These are phyloP conservation scores for Leptopterna dolabrata DNA, from an alignment of 2,888 invertebrate genomes.

Conservation along the genomic window DNA sequence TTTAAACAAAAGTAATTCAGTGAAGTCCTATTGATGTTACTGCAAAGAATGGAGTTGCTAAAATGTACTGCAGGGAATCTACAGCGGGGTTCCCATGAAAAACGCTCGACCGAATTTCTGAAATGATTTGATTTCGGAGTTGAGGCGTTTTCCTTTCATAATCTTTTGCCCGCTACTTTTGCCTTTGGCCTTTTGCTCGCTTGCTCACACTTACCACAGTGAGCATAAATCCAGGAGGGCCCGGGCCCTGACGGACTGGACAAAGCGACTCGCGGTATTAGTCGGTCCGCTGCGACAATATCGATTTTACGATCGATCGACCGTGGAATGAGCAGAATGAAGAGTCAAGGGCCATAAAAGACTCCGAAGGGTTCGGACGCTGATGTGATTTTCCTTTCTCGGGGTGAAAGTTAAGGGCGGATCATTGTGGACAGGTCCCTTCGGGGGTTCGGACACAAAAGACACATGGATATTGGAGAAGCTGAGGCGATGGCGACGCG, in stretches of 20 bases:
- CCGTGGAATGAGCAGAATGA: background rate
- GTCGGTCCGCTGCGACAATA: background rate
- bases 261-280: background rate
- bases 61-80: too few relatives aligned
- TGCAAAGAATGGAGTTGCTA: too few relatives aligned
- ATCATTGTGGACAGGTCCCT: conserved; percentile 7
- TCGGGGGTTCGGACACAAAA: background rate
- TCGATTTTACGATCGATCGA: background rate
- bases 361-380: background rate
- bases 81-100: too few relatives aligned
- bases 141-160: too few relatives aligned
- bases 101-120: too few relatives aligned
- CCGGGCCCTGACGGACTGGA: background rate
- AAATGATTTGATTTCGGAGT: too few relatives aligned
- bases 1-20: too few relatives aligned
- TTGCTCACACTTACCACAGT: too few relatives aligned
- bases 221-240: too few relatives aligned
- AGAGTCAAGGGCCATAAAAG: conserved; percentile 7
- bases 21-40: too few relatives aligned
- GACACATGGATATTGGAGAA: background rate
- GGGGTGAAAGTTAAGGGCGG: background rate
- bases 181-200: too few relatives aligned
- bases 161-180: too few relatives aligned
- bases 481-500: background rate
- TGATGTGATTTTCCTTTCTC: background rate